Percentiles rank a stretch among this genome's conserved stretches.
phyloP scores from a whole-genome alignment of 2,113 vertebrate species.

The Probosciger aterrimus region DNA sequence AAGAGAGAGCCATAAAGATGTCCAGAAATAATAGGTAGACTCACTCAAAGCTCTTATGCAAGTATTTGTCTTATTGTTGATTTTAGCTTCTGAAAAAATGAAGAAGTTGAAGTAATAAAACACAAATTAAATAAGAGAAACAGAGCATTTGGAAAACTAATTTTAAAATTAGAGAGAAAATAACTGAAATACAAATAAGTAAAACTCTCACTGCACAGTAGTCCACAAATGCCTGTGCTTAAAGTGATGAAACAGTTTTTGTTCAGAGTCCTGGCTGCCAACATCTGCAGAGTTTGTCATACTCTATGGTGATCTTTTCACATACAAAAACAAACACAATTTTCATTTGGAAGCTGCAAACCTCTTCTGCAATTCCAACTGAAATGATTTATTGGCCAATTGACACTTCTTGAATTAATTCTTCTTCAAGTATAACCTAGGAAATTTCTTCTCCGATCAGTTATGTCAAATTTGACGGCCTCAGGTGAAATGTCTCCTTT shows the following conservation, averaged over 20 bases:
- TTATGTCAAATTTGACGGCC: conserved; percentile 43
- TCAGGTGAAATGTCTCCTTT: conserved; percentile 49
- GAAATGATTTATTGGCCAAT: conserved; percentile 49
- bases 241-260: conserved; percentile 3
- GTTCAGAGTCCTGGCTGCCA: background rate
- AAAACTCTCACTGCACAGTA: background rate
- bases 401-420: conserved; percentile 47
- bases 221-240: background rate
- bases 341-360: conserved; percentile 31
- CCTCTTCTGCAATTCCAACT: background rate
- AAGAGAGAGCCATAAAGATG: background rate
- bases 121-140: background rate
- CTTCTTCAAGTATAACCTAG: conserved; percentile 37
- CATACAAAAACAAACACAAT: conserved; percentile 16
- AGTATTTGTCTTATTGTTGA: background rate
- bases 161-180: background rate
- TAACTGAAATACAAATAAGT: background rate
- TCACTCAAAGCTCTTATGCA: background rate
- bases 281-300: conserved; percentile 14
- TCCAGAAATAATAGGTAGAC: background rate
- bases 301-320: background rate
- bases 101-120: background rate
- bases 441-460: conserved; percentile 41
- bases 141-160: background rate
- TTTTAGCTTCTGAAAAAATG: background rate